Percentiles rank a stretch among this genome's conserved stretches.
Conservation (phyloP, 2,797 vertebrate species). For the Peromyscus eremicus region DNA sequence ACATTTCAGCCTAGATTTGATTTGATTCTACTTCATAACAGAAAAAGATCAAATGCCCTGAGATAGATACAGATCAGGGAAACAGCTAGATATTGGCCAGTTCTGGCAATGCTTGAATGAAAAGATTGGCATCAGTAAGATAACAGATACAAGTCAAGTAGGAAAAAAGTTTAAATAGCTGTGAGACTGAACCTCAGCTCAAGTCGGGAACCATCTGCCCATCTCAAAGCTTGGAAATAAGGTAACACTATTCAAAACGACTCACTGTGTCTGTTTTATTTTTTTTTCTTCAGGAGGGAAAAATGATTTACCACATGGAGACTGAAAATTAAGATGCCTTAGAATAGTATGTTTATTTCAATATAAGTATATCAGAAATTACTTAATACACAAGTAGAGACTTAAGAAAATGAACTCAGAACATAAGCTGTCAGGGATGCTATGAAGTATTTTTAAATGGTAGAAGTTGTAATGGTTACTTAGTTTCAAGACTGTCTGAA, state of each 20-base stretch:
- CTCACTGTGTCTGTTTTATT: neutral
- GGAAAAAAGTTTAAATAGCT: neutral
- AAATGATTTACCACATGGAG: neutral
- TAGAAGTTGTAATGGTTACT: neutral
- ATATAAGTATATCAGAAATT: neutral
- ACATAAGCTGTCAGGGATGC: neutral
- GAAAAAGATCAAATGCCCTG: neutral
- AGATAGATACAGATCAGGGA: neutral
- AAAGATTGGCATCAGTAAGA: neutral
- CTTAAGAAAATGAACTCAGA: neutral
- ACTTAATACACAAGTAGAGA: neutral
- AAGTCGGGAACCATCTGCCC: neutral
- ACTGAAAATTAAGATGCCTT: neutral
- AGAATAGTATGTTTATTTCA: slow-evolving; percentile 9
- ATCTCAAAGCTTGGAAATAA: neutral
- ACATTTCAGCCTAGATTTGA: neutral
- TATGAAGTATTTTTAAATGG: neutral
- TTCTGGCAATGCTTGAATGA: neutral
- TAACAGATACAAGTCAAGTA: neutral
- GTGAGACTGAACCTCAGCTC: neutral
- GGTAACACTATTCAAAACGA: neutral
- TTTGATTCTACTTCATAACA: neutral
- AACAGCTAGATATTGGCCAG: neutral
- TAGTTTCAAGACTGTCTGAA: neutral
- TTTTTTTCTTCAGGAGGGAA: neutral